A percentile compares a stretch with the other conserved stretches of the same genome.
Evolutionary conservation across 35 echinoderm and acorn worm species (phyloP).

Genomic region (Heliocidaris tuberculata): DNA sequence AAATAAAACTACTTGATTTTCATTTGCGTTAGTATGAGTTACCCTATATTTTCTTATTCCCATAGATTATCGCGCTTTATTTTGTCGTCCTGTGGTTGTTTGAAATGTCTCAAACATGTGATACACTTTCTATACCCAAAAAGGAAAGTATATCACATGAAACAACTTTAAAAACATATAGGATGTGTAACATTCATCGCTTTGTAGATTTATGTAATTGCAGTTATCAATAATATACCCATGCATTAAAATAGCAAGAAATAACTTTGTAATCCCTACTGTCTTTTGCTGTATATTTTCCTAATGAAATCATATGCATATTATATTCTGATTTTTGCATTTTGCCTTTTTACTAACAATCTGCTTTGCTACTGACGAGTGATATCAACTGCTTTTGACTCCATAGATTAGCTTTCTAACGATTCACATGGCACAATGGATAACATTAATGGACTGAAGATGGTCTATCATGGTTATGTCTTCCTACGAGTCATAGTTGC

Average conservation of each 20-base stretch:
- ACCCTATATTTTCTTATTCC: background rate
- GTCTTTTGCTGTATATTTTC: background rate
- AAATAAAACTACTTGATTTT: no score
- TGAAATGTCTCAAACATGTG: background rate
- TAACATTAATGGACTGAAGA: background rate
- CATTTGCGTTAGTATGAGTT: no score
- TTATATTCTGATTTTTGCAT: background rate
- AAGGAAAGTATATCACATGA: background rate
- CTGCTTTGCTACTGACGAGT: background rate
- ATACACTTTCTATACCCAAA: background rate
- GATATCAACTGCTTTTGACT: background rate
- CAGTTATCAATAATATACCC: background rate
- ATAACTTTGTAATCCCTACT: background rate
- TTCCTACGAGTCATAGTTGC: no score
- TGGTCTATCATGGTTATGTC: background rate
- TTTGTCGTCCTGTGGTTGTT: background rate
- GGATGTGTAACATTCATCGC: background rate
- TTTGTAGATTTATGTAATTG: background rate
- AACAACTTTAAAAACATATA: background rate
- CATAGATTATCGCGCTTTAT: background rate
- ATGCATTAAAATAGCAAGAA: background rate
- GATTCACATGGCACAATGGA: background rate
- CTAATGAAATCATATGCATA: background rate
- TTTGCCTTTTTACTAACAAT: background rate
- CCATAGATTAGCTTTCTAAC: background rate